Percentiles rank a stretch among this genome's conserved stretches.
phyloP scores from a whole-genome alignment of 2,888 invertebrate species.

The Calliscelio sp. region DNA sequence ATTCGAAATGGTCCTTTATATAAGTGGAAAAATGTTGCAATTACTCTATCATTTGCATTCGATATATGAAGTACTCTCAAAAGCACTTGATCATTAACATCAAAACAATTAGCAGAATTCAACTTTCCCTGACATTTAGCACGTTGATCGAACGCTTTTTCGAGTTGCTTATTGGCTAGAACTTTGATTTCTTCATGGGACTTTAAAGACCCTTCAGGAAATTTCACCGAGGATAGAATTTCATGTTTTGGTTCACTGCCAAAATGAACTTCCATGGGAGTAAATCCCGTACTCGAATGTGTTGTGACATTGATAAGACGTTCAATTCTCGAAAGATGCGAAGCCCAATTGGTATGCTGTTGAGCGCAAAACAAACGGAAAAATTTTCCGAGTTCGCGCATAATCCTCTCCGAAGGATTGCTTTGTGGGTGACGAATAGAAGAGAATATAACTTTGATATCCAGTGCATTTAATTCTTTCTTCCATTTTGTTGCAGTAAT shows the following conservation, averaged over 20 bases:
- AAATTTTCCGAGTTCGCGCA: constrained; percentile 16
- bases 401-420: constrained; percentile 34
- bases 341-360: background rate
- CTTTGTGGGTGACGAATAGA: constrained; percentile 23
- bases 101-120: background rate
- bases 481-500: constrained; percentile 7
- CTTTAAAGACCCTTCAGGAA: background rate
- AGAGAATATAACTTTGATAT: constrained; percentile 12
- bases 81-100: constrained; percentile 7
- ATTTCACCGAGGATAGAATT: background rate
- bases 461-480: background rate
- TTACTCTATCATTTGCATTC: constrained; percentile 7
- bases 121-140: background rate
- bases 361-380: background rate
- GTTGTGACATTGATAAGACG: constrained; percentile 1
- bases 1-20: constrained; percentile 26
- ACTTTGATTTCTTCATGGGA: background rate
- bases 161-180: background rate
- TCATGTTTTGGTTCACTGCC: constrained; percentile 26
- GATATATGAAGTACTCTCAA: constrained; percentile 19
- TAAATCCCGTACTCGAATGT: too few relatives aligned
- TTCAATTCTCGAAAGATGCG: background rate
- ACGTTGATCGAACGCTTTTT: background rate
- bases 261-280: constrained; percentile 9
- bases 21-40: constrained; percentile 26